Percentiles rank a stretch among this genome's conserved stretches.
Conservation (phyloP, 2,113 vertebrate genomes). For the Etheostoma spectabile region DNA sequence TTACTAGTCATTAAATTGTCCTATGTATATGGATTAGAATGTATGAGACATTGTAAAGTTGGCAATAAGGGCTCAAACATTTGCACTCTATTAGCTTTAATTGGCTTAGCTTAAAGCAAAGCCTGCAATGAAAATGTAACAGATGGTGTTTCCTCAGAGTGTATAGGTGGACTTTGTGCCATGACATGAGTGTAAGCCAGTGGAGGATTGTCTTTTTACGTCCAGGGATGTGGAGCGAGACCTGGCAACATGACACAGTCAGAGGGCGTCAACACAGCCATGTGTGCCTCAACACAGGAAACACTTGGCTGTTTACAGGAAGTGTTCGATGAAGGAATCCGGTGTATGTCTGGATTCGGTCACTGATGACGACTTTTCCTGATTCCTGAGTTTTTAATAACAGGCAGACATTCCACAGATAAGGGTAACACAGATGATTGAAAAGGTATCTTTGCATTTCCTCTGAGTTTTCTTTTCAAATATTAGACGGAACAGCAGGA, state of each 20-base stretch:
- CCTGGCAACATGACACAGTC: constrained; percentile 57
- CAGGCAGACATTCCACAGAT: constrained; percentile 72
- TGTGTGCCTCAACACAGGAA: constrained; percentile 79
- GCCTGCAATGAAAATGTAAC: constrained; percentile 71
- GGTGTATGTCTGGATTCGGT: constrained; percentile 54
- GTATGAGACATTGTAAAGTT: constrained; percentile 65
- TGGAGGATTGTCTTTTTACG: constrained; percentile 47
- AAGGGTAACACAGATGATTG: constrained; percentile 41
- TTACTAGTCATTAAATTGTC: constrained; percentile 67
- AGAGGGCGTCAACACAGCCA: constrained; percentile 47
- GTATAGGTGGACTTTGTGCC: constrained; percentile 55
- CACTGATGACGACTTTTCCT: constrained; percentile 76
- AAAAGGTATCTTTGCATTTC: constrained; percentile 38
- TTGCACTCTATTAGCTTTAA: constrained; percentile 80
- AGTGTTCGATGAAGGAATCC: constrained; percentile 79
- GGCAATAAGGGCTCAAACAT: constrained; percentile 72
- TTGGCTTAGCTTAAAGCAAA: constrained; percentile 78
- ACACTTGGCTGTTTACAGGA: constrained; percentile 86
- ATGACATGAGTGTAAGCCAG: constrained; percentile 52
- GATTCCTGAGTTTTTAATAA: constrained; percentile 73
- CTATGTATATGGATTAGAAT: constrained; percentile 54
- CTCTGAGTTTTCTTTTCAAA: constrained; percentile 40
- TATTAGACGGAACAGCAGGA: constrained; percentile 9
- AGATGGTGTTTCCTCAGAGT: constrained; percentile 74
- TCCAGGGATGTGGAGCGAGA: constrained; percentile 51